Base-by-base conservation (phyloP, 2,797 vertebrate genomes). In the Pitangus sulphuratus region DNA sequence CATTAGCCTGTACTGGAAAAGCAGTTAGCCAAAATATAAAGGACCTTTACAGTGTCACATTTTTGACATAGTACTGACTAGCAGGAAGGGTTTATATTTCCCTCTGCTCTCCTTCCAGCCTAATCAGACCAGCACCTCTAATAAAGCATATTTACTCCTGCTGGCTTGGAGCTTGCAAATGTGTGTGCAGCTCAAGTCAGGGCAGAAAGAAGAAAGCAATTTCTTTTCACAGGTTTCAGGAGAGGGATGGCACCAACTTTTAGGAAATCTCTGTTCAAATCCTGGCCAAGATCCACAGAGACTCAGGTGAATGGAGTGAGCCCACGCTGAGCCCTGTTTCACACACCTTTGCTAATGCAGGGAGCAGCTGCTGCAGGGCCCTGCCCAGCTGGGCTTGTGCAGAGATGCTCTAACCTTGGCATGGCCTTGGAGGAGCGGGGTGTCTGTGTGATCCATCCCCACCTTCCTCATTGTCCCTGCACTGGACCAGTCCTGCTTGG, bases 1-100 rank as follows among this genome's bases (percentile, higher is more conserved):
- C 68, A 85, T 30, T 33, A 2, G 26, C 68, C 81, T 95, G 85
- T 92, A 50, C 42, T 56, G 51, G 22, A 57, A 89, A 87, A 95
- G 44, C 42, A 89, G 40, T 37, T 84, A 47, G 25, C 22, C 77
- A 72, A 90, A 95, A 84, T 47, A 50, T 28, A 81, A 93, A 92
- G 22, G 75, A 92, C 70, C 14, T 84, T 90, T 74, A 62, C 51
- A 37, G 35, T 39, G 51, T 56, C 81, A 82, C 44, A 50, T 74
- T 84, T 80, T 74, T 80, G 21, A 70, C 40, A n/a, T 8, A 19
- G 24, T 40, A 82, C 62, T 74, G 91, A 61, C 31, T 58, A 54
- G 39, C 8, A 40, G 51, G 54, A 82, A 66, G 11, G 50, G 54
- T 69, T 94, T 65, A 11, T 61, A 33, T 56, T 51, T 79, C 33